A percentile compares a stretch with the other conserved stretches of the same genome.
Evolutionary conservation across 2,888 invertebrate genomes (phyloP).

Genomic region (Marronus borbonicus): DNA sequence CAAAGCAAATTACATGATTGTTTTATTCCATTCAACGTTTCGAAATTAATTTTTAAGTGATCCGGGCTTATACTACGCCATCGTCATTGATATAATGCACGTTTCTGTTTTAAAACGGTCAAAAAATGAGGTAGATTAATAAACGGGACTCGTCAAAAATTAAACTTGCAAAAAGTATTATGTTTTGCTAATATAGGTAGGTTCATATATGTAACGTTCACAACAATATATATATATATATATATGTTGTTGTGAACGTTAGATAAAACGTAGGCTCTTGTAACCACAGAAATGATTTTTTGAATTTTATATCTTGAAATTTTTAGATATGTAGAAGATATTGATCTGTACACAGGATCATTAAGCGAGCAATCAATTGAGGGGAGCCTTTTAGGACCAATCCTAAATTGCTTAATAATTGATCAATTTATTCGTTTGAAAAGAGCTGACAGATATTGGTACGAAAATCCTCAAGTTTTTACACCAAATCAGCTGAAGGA

Average conservation of each 20-base stretch:
- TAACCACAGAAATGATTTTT: not conserved
- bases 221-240: not conserved
- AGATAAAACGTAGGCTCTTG: conserved; percentile 3
- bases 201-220: conserved; percentile 7
- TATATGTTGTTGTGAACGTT: no score
- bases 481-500: conserved; percentile 84
- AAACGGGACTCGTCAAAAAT: not conserved
- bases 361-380: conserved; percentile 83
- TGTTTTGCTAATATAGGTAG: conserved; percentile 1
- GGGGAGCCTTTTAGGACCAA: conserved; percentile 86
- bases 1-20: no score
- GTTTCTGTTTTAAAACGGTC: no score
- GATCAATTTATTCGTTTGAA: conserved; percentile 90
- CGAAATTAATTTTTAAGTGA: no score
- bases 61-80: no score
- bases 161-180: not conserved
- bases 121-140: no score
- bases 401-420: conserved; percentile 86
- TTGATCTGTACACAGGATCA: conserved; percentile 92
- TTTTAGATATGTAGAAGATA: conserved; percentile 81
- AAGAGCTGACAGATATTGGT: conserved; percentile 91
- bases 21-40: no score
- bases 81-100: no score
- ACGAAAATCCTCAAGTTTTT: conserved; percentile 84
- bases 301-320: not conserved